These are phyloP conservation scores for Teleiodes luculella DNA, from an alignment of 2,888 invertebrate species.

Conservation along the genomic window DNA sequence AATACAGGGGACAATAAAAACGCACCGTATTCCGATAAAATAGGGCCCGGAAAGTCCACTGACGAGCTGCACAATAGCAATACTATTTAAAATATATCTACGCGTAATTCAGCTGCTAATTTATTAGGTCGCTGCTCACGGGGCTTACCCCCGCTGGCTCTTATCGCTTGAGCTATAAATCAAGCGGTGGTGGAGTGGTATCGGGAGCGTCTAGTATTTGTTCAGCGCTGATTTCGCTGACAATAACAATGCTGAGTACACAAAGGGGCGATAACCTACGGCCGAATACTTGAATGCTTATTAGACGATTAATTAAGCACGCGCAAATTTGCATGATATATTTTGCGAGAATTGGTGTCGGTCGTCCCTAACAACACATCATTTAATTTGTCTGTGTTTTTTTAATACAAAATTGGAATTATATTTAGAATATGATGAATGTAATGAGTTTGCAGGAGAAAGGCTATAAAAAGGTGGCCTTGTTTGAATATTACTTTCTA, in stretches of 20 bases:
- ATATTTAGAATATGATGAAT: no score
- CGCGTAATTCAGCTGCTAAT: constrained; percentile 10
- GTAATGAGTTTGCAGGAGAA: no score
- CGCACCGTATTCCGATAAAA: not conserved
- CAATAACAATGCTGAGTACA: constrained; percentile 52
- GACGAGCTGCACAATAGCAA: not conserved
- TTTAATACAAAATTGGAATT: no score
- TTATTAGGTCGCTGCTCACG: constrained; percentile 13
- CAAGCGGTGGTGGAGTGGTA: constrained; percentile 35
- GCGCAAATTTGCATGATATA: constrained; percentile 12
- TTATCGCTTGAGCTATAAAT: constrained; percentile 25
- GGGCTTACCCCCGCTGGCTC: constrained; percentile 25
- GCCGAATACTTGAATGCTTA: constrained; percentile 36
- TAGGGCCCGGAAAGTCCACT: not conserved
- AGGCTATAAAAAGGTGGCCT: no score
- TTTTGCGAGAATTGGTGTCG: no score
- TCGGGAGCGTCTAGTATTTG: constrained; percentile 57
- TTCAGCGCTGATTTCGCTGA: constrained; percentile 58
- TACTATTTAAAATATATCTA: constrained; percentile 12
- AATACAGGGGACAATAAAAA: not conserved
- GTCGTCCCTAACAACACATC: no score
- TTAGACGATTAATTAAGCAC: constrained; percentile 40
- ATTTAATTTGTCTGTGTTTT: no score
- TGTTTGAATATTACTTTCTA: no score
- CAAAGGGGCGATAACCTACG: constrained; percentile 54